Evolutionary conservation across 2,113 vertebrate genomes (phyloP), one percentile per base, ranked within the genome.

Genomic region (Rutilus rutilus): DNA sequence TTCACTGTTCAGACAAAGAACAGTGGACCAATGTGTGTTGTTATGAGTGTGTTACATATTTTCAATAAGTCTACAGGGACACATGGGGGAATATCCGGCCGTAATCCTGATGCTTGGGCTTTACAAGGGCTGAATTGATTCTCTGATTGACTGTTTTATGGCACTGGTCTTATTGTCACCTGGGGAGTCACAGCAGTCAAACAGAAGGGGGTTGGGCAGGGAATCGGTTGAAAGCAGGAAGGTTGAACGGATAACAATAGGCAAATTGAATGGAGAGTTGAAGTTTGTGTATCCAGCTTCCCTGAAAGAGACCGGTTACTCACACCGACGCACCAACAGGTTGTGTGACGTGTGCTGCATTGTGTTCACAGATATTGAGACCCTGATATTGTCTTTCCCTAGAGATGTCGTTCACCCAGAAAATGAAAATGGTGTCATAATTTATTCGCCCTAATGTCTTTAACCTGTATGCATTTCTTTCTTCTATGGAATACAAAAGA

Each of bases 1-100:
- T 87, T 82, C 71, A 87, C 85, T 42, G 45, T 81, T 85, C 76
- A 59, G 45, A 42, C 71, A 62, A 52, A 64, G 82, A 87, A 87
- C 82, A 87, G 85, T 39, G 42, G 9, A 23, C 39, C 73, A 59
- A 62, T 79, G 83, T 87, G 65, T 86, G 71, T 64, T 76, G 5
- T 9, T 71, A n/a, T 64, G 45, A 45, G 45, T 52, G 39, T 79
- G 50, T 71, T 23, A 71, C 59, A 57, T 85, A 52, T 78, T 74
- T 86, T 74, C 62, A n/a, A 23, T 78, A 59, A 17, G 30, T 60
- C 25, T 76, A 47, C 21, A 42, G 47, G 64, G 87, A 86, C 79
- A 12, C 42, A 60, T 33, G 47, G 84, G 85, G 17, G 27, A 75
- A 79, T 81, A 73, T 83, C 67, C 67, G 47, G 65, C 30, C 9